Evolutionary conservation across 2,797 vertebrate species (phyloP).

Genomic region (Squalus acanthias): DNA sequence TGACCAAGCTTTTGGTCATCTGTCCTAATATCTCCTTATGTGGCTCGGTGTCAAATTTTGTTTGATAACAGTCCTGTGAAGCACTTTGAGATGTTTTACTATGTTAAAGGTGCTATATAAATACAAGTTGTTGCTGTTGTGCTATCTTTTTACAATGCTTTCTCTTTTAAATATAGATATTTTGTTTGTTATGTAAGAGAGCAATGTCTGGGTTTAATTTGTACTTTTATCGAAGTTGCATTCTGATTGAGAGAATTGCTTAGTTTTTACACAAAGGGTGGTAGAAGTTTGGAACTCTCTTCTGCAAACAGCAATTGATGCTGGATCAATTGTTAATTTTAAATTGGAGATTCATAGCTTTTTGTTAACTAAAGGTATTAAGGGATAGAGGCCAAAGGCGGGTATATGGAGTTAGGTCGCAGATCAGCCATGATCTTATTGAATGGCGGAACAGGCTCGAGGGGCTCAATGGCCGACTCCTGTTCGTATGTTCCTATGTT

Average conservation of each 20-base stretch:
- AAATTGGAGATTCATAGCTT: too few species aligned
- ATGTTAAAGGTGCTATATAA: neutral
- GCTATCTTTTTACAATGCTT: neutral
- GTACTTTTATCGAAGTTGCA: neutral
- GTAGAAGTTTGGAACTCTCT: too few species aligned
- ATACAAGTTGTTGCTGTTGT: neutral
- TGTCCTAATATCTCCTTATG: neutral
- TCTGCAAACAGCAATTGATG: too few species aligned
- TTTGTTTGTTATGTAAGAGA: neutral
- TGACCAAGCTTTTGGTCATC: neutral
- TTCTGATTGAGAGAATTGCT: neutral
- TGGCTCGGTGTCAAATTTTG: neutral
- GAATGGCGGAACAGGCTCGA: too few species aligned
- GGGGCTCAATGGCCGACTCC: too few species aligned
- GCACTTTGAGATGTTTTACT: neutral
- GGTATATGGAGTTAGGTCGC: too few species aligned
- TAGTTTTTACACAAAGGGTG: neutral
- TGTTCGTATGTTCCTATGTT: too few species aligned
- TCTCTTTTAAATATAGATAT: neutral
- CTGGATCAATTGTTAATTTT: too few species aligned
- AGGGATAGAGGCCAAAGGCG: too few species aligned
- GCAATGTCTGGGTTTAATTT: neutral
- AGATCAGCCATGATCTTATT: too few species aligned
- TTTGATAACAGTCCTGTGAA: neutral
- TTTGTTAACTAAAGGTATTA: too few species aligned